A percentile compares a stretch with the other conserved stretches of the same genome.
Conservation (phyloP, 2,113 vertebrate genomes). For the Chionodraco myersi region DNA sequence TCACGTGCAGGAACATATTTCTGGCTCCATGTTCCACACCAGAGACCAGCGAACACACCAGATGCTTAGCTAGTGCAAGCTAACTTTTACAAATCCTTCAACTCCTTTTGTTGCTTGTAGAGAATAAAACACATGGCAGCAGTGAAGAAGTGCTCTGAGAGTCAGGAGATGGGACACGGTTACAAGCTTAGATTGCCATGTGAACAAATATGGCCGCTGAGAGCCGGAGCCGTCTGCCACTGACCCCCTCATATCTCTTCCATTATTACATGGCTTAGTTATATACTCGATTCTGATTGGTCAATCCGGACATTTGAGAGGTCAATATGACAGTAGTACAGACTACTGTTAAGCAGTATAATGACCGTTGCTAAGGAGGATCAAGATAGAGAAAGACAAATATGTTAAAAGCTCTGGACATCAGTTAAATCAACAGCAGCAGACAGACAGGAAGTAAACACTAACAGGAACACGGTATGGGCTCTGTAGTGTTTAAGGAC, state of each 20-base stretch:
- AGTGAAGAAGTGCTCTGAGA: background rate
- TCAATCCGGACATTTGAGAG: no score
- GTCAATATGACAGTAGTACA: no score
- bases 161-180: background rate
- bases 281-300: background rate
- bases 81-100: background rate
- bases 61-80: background rate
- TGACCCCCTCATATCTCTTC: background rate
- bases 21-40: conserved; percentile 5
- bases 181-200: background rate
- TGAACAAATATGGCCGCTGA: conserved; percentile 30
- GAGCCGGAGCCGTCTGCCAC: background rate
- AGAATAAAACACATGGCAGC: background rate
- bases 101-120: background rate
- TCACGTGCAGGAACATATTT: background rate
- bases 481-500: no score
- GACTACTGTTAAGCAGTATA: no score
- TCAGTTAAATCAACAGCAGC: no score
- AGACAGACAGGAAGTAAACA: no score
- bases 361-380: no score
- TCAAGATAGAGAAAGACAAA: no score
- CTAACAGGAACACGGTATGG: no score
- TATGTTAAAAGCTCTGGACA: no score
- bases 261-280: no score
- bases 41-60: background rate